Conservation (phyloP, 2,888 invertebrate species). For the Neelides folsomi region DNA sequence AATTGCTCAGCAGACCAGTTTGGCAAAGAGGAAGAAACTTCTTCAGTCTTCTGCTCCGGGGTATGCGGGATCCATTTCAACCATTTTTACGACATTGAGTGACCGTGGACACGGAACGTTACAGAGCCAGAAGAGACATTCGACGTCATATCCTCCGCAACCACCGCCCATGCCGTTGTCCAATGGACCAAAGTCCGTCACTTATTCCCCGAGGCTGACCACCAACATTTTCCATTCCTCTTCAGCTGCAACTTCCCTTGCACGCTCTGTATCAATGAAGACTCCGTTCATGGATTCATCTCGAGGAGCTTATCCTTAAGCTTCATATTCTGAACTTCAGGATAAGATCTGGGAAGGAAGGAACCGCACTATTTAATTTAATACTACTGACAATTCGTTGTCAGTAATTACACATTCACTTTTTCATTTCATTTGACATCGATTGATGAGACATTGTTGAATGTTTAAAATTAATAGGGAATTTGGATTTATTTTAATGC, state of each 20-base stretch:
- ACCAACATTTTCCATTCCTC: conserved; percentile 33
- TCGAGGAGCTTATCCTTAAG: conserved; percentile 31
- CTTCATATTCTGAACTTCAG: too few relatives aligned
- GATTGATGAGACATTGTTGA: too few relatives aligned
- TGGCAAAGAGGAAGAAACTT: conserved; percentile 33
- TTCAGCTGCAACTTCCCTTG: conserved; percentile 30
- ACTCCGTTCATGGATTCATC: conserved; percentile 29
- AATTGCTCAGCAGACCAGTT: conserved; percentile 34
- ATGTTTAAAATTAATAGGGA: too few relatives aligned
- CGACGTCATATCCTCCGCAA: conserved; percentile 15
- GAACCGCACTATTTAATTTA: background rate
- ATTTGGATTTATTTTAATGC: too few relatives aligned
- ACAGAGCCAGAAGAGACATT: conserved; percentile 29
- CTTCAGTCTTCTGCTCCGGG: conserved; percentile 31
- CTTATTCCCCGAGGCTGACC: conserved; percentile 32
- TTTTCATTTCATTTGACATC: too few relatives aligned
- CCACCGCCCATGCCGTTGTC: conserved; percentile 17
- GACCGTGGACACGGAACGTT: conserved; percentile 33
- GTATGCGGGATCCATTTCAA: conserved; percentile 34
- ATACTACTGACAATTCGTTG: too few relatives aligned
- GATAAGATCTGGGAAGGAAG: too few relatives aligned
- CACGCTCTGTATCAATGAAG: conserved; percentile 33
- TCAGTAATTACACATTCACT: too few relatives aligned
- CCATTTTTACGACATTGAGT: conserved; percentile 34
- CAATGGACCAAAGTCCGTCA: conserved; percentile 28